Percentiles rank a stretch among this genome's conserved stretches.
Conservation (phyloP, 2,797 vertebrate species). For the Oreortyx pictus region DNA sequence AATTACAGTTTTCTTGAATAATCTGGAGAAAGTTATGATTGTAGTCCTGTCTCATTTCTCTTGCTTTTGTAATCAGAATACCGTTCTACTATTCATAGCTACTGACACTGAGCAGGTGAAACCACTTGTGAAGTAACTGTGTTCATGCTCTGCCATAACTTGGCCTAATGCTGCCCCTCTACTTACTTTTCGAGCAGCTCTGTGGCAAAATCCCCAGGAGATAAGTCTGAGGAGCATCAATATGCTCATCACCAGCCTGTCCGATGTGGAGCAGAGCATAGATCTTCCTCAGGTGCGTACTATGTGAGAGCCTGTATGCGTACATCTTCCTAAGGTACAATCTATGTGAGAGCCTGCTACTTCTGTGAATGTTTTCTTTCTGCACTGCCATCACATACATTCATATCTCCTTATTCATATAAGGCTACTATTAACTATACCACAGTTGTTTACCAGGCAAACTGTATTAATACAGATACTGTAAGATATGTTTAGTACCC, state of each 20-base stretch:
- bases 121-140: background rate
- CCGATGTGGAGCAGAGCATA: background rate
- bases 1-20: background rate
- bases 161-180: background rate
- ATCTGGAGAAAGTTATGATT: background rate
- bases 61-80: background rate
- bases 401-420: background rate
- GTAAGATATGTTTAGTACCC: conserved; percentile 12
- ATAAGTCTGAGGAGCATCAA: background rate
- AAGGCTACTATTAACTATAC: background rate
- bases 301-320: too few relatives aligned
- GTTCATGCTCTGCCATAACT: background rate
- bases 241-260: background rate
- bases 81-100: background rate
- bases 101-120: background rate
- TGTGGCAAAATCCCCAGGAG: background rate
- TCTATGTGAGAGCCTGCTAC: background rate
- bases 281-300: background rate
- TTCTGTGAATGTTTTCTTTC: background rate
- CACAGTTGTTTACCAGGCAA: background rate
- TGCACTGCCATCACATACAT: background rate
- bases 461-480: background rate
- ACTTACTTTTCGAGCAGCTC: background rate
- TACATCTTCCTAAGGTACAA: too few relatives aligned
- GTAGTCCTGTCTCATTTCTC: background rate